Evolutionary conservation across 2,888 invertebrate species (phyloP).

Genomic region (Hirtodrosophila confusa): DNA sequence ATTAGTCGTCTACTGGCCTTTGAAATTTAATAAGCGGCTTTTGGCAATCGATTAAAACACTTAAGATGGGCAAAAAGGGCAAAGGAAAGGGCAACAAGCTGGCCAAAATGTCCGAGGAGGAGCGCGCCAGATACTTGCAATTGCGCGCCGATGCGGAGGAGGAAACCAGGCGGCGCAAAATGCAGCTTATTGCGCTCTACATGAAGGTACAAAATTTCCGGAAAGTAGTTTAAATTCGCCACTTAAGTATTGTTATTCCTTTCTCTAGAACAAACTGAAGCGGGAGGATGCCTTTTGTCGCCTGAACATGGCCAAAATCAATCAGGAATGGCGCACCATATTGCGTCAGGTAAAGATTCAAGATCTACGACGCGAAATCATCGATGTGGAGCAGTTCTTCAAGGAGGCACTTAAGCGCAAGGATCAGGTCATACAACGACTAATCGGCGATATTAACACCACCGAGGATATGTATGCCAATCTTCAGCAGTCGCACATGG

Average conservation of each 20-base stretch:
- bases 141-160: constrained; percentile 93
- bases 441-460: constrained; percentile 88
- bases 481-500: constrained; percentile 90
- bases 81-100: constrained; percentile 90
- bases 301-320: constrained; percentile 92
- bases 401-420: constrained; percentile 87
- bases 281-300: constrained; percentile 92
- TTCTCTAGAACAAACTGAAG: constrained; percentile 90
- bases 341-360: constrained; percentile 90
- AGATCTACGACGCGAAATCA: constrained; percentile 89
- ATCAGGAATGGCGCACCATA: constrained; percentile 93
- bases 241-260: no score
- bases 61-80: constrained; percentile 87
- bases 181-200: constrained; percentile 91
- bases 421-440: constrained; percentile 87
- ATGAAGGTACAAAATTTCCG: constrained; percentile 87
- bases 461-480: constrained; percentile 90
- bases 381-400: constrained; percentile 85
- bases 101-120: constrained; percentile 94
- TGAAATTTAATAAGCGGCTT: constrained; percentile 62
- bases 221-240: no score
- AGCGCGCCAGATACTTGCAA: constrained; percentile 91
- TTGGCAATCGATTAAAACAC: constrained; percentile 19
- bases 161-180: constrained; percentile 91
- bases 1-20: constrained; percentile 52